Conservation (phyloP, 2,797 vertebrate species). For the Karalla daura region DNA sequence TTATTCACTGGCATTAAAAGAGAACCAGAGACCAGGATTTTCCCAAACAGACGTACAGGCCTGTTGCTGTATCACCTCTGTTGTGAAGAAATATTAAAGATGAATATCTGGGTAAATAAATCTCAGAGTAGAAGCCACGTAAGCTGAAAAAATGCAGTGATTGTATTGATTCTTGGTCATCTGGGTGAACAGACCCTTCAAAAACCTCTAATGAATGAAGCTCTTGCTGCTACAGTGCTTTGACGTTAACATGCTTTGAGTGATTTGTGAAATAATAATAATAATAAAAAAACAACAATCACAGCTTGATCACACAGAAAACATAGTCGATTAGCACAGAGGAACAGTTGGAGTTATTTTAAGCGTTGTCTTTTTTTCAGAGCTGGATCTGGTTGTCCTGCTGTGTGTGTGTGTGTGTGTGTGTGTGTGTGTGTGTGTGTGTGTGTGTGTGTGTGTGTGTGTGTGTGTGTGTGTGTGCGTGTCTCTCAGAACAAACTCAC, state of each 20-base stretch:
- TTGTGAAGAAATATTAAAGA: no score
- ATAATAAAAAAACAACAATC: no score
- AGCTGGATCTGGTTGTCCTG: conserved; percentile 20
- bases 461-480: conserved; percentile 45
- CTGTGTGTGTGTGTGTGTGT: conserved; percentile 43
- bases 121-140: background rate
- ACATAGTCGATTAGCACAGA: background rate
- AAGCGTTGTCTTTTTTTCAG: background rate
- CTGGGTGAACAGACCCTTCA: conserved; percentile 41
- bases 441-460: conserved; percentile 34
- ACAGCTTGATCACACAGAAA: no score
- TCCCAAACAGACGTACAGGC: no score
- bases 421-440: conserved; percentile 30
- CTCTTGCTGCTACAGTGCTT: conserved; percentile 45
- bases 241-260: conserved; percentile 9
- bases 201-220: conserved; percentile 23
- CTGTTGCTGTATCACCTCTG: no score
- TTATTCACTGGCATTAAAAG: no score
- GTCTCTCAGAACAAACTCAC: conserved; percentile 34
- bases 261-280: background rate
- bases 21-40: no score
- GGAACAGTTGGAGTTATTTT: background rate
- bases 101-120: background rate
- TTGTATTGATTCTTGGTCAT: background rate
- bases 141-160: background rate